Conservation (phyloP, 2,113 vertebrate genomes). For the Rhineura floridana region DNA sequence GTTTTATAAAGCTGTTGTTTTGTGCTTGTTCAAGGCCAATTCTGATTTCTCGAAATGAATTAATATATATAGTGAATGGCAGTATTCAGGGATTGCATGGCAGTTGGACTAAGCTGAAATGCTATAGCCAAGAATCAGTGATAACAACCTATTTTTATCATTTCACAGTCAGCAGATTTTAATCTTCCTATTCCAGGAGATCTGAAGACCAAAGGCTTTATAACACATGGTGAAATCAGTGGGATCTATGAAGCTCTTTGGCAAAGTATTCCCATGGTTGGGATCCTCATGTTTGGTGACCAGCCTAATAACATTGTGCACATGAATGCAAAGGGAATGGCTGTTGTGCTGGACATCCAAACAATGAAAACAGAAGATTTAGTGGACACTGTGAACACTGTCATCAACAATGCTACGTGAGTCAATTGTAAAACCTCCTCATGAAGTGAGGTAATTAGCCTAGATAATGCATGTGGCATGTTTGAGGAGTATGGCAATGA, state of each 20-base stretch:
- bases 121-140: too few species aligned
- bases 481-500: too few species aligned
- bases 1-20: not conserved
- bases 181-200: conserved; percentile 76
- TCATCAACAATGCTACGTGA: conserved; percentile 83
- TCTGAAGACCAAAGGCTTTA: conserved; percentile 83
- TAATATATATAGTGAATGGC: not conserved
- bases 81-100: not conserved
- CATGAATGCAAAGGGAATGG: conserved; percentile 81
- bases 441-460: conserved; percentile 64
- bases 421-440: too few species aligned
- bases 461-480: too few species aligned
- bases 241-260: conserved; percentile 91
- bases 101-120: not conserved
- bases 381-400: conserved; percentile 74
- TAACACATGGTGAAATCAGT: conserved; percentile 89
- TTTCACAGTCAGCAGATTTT: not conserved
- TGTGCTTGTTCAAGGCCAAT: not conserved
- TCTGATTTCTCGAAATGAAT: not conserved
- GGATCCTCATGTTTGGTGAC: conserved; percentile 85
- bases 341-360: conserved; percentile 78
- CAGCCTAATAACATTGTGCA: conserved; percentile 83
- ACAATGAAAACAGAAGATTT: conserved; percentile 77
- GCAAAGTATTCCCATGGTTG: conserved; percentile 86
- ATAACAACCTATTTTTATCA: not conserved